phyloP scores from a whole-genome alignment of 2,113 vertebrate species.

The Oncorhynchus masou region DNA sequence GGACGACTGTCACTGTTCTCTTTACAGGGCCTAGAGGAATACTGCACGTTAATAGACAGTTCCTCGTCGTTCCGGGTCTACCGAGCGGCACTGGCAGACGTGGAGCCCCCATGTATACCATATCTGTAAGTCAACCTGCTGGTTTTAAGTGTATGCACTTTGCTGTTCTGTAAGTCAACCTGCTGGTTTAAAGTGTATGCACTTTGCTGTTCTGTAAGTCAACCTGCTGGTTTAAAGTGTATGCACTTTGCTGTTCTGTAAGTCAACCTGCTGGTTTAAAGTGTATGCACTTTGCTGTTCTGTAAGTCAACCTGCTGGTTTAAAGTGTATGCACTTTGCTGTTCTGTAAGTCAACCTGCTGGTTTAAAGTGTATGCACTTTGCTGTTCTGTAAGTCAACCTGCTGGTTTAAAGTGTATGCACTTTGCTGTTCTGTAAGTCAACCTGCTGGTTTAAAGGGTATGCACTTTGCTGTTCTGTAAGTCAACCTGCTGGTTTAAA shows the following conservation, averaged over 20 bases:
- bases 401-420: too few relatives aligned
- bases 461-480: slow-evolving; percentile 63
- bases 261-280: too few relatives aligned
- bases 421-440: slow-evolving; percentile 71
- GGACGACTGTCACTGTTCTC: not conserved
- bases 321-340: too few relatives aligned
- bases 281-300: slow-evolving; percentile 4
- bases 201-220: not conserved
- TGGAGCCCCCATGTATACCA: slow-evolving; percentile 83
- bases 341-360: slow-evolving; percentile 70
- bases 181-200: not conserved
- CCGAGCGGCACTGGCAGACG: slow-evolving; percentile 82
- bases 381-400: too few relatives aligned
- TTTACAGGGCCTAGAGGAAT: slow-evolving; percentile 81
- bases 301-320: slow-evolving; percentile 68
- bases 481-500: slow-evolving; percentile 39
- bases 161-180: slow-evolving; percentile 70
- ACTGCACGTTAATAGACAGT: slow-evolving; percentile 89
- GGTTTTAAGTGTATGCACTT: too few relatives aligned
- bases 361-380: not conserved
- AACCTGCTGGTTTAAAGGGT: too few relatives aligned
- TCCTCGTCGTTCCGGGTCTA: slow-evolving; percentile 89
- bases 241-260: too few relatives aligned
- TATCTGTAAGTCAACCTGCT: slow-evolving; percentile 77
- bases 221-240: too few relatives aligned